Percentiles rank a stretch among this genome's conserved stretches.
Conservation (phyloP, 2,797 vertebrate species). For the Anolis apletophallus region DNA sequence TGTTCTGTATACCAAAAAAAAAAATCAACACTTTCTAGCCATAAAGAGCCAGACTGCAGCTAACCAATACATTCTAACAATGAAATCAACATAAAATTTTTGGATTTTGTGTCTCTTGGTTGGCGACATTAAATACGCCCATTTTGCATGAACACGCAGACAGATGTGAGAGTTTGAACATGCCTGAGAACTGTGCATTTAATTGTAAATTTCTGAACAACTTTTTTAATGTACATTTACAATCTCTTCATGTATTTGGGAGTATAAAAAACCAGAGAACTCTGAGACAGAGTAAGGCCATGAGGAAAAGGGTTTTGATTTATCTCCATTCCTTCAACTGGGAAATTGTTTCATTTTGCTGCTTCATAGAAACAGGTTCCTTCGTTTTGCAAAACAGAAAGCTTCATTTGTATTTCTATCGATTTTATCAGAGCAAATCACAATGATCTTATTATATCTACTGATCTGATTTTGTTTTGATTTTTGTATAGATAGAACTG, state of each 20-base stretch:
- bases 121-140: slow-evolving; percentile 16
- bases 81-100: background rate
- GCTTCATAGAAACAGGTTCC: background rate
- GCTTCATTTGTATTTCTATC: background rate
- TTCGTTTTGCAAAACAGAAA: background rate
- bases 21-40: slow-evolving; percentile 51
- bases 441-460: background rate
- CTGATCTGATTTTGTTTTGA: background rate
- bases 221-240: background rate
- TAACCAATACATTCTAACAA: background rate
- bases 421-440: background rate
- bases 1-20: background rate
- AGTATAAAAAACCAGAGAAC: background rate
- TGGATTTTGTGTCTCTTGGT: background rate
- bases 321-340: background rate
- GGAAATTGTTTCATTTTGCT: background rate
- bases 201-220: background rate
- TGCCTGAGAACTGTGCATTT: background rate
- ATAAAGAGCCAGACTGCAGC: slow-evolving; percentile 10
- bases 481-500: too few relatives aligned
- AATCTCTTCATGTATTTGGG: too few relatives aligned
- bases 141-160: background rate
- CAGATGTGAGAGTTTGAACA: background rate
- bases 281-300: too few relatives aligned
- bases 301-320: background rate